These are phyloP conservation scores for Actinia equina DNA, from an alignment of 64 coral and sea anemone species.

Conservation along the genomic window DNA sequence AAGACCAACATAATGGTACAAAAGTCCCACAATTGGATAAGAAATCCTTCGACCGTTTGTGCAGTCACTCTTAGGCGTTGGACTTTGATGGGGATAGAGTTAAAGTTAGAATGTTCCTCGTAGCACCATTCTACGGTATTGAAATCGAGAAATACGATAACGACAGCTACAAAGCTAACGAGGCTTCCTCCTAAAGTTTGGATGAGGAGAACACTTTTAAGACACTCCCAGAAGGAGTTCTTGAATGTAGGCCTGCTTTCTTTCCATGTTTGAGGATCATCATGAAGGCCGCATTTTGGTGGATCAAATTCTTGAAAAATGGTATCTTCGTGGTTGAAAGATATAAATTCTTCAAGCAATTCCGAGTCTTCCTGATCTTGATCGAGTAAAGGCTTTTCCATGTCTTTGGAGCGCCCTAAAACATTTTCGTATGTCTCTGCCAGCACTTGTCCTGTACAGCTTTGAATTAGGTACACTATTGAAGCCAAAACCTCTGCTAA, in stretches of 20 bases:
- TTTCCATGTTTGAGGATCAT: slow-evolving; percentile 17
- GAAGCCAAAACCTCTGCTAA: no score
- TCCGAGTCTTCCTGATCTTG: not conserved
- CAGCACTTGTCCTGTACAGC: no score
- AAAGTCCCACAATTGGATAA: slow-evolving; percentile 66
- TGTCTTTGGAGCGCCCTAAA: no score
- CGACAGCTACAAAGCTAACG: slow-evolving; percentile 27
- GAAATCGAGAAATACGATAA: slow-evolving; percentile 60
- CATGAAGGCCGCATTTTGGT: not conserved
- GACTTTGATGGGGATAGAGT: slow-evolving; percentile 24
- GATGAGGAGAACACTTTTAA: slow-evolving; percentile 15
- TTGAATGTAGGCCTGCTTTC: not conserved
- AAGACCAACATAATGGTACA: slow-evolving; percentile 31
- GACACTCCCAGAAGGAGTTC: not conserved
- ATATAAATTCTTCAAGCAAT: slow-evolving; percentile 42
- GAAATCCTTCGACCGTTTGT: slow-evolving; percentile 34
- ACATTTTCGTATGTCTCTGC: no score
- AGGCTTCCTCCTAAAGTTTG: slow-evolving; percentile 32
- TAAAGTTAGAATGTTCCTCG: slow-evolving; percentile 39
- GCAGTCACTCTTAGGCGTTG: slow-evolving; percentile 48
- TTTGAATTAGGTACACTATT: no score
- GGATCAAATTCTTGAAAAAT: slow-evolving; percentile 76
- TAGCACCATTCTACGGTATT: slow-evolving; percentile 64
- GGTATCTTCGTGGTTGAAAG: slow-evolving; percentile 39
- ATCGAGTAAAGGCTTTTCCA: not conserved